A percentile compares a stretch with the other conserved stretches of the same genome.
Conservation (phyloP, 2,888 invertebrate species). For the Acanthosepion pharaonis region DNA sequence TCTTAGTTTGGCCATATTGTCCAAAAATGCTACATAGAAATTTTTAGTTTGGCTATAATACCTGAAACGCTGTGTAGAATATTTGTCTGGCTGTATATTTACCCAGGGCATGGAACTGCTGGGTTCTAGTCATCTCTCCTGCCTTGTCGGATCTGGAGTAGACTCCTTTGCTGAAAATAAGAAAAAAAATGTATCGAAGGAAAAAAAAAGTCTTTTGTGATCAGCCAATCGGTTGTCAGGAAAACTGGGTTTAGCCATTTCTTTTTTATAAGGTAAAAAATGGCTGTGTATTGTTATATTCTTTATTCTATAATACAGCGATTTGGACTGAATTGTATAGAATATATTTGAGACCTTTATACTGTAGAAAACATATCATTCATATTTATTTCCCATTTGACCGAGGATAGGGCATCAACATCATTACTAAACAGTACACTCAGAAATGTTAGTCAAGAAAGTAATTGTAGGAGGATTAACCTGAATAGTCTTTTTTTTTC, state of each 20-base stretch:
- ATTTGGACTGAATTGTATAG: neutral
- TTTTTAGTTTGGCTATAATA: neutral
- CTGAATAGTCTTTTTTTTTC: neutral
- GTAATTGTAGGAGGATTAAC: neutral
- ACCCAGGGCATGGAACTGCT: slow-evolving; percentile 11
- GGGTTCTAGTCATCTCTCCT: slow-evolving; percentile 33
- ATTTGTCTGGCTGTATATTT: neutral
- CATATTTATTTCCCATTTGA: slow-evolving; percentile 21
- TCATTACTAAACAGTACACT: neutral
- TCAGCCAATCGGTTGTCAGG: neutral
- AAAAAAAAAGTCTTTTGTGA: neutral
- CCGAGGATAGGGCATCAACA: slow-evolving; percentile 5
- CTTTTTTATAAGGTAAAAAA: neutral
- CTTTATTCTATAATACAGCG: neutral
- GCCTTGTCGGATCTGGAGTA: neutral
- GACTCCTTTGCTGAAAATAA: neutral
- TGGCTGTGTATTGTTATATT: neutral
- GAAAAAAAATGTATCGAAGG: neutral
- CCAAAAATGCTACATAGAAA: neutral
- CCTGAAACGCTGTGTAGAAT: neutral
- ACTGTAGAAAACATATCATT: slow-evolving; percentile 9
- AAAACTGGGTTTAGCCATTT: neutral
- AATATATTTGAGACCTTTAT: neutral
- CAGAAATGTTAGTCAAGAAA: neutral
- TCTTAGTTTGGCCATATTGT: neutral